Evolutionary conservation across 2,888 invertebrate species (phyloP).

Genomic region (Drosophila colorata): DNA sequence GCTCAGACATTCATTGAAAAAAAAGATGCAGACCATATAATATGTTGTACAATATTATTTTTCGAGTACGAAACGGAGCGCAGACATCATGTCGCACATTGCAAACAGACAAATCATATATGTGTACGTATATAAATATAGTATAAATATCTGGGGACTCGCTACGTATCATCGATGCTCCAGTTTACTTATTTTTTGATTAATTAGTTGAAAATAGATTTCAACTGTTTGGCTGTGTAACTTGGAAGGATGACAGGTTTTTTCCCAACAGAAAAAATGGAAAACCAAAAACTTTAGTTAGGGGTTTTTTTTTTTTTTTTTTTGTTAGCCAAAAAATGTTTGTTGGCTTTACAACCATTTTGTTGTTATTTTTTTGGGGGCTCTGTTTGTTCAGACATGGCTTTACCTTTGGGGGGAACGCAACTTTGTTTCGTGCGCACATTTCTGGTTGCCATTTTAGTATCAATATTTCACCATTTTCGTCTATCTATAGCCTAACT

Average conservation of each 20-base stretch:
- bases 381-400: constrained; percentile 50
- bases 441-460: constrained; percentile 57
- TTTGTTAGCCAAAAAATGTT: constrained; percentile 14
- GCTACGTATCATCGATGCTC: constrained; percentile 71
- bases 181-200: constrained; percentile 80
- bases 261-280: constrained; percentile 27
- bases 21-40: constrained; percentile 26
- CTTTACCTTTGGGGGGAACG: constrained; percentile 61
- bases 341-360: constrained; percentile 43
- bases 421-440: constrained; percentile 35
- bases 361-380: constrained; percentile 10
- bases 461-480: constrained; percentile 48
- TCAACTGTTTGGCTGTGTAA: constrained; percentile 44
- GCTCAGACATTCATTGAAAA: constrained; percentile 58
- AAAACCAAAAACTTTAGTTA: constrained; percentile 34
- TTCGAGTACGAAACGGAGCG: constrained; percentile 44
- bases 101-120: constrained; percentile 34
- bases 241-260: constrained; percentile 72
- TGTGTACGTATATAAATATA: constrained; percentile 15
- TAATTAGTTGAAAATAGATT: constrained; percentile 80
- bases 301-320: constrained; percentile 22
- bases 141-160: constrained; percentile 32
- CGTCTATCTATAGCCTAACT: constrained; percentile 14
- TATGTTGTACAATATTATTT: constrained; percentile 26
- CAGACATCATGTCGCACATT: constrained; percentile 59